These are phyloP conservation scores for Herpetotheres cachinnans DNA, from an alignment of 2,113 vertebrate genomes.

Conservation along the genomic window DNA sequence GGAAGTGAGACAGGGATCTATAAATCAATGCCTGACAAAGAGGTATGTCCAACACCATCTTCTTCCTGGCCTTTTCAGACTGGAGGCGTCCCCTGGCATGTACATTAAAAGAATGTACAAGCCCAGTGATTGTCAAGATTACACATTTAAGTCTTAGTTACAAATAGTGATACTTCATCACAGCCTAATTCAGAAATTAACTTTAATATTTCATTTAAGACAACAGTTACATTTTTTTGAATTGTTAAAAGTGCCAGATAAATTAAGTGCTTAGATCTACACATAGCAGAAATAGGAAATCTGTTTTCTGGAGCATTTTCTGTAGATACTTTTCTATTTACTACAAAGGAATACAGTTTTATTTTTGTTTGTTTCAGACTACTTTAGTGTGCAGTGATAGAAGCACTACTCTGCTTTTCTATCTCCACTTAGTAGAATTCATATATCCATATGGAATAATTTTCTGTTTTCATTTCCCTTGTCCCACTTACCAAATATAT, in stretches of 20 bases:
- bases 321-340: not conserved
- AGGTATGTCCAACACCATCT: not conserved
- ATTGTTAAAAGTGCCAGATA: not conserved
- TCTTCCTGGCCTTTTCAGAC: not conserved
- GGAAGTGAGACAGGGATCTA: not conserved
- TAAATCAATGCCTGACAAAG: not conserved
- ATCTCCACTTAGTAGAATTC: not conserved
- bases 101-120: not conserved
- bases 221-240: not conserved
- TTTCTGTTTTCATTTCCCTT: conserved; percentile 44
- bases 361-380: not conserved
- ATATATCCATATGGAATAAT: not conserved
- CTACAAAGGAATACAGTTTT: not conserved
- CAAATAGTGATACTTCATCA: not conserved
- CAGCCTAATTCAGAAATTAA: not conserved
- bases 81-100: not conserved
- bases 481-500: not conserved
- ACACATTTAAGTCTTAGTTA: not conserved
- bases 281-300: not conserved
- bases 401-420: not conserved
- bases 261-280: not conserved
- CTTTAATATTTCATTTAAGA: not conserved
- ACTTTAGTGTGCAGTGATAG: not conserved
- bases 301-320: not conserved
- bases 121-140: not conserved